Evolutionary conservation across 2,888 invertebrate species (phyloP).

Genomic region (Mechanitis messenoides): DNA sequence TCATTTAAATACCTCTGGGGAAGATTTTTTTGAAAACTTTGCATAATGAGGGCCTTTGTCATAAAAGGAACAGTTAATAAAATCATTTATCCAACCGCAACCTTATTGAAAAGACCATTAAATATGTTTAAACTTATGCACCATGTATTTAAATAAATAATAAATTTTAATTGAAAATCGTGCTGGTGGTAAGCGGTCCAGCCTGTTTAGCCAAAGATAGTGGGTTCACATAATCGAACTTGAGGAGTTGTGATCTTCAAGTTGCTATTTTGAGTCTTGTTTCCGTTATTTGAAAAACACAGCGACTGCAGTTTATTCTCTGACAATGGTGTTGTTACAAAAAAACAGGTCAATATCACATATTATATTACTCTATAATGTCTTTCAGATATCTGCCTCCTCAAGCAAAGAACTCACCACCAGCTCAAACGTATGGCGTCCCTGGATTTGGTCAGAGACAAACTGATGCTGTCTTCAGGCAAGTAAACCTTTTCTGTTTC

Average conservation of each 20-base stretch:
- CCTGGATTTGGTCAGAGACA: slow-evolving; percentile 42
- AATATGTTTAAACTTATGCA: not conserved
- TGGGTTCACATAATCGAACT: too few relatives aligned
- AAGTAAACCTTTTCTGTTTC: slow-evolving; percentile 12
- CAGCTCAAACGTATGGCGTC: slow-evolving; percentile 49
- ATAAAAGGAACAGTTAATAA: not conserved
- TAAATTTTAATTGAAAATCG: too few relatives aligned
- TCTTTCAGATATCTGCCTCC: slow-evolving; percentile 58
- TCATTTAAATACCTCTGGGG: not conserved
- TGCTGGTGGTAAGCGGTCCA: too few relatives aligned
- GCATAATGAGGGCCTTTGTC: too few relatives aligned
- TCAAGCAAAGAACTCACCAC: slow-evolving; percentile 52
- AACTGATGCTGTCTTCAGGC: slow-evolving; percentile 57
- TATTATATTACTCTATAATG: not conserved
- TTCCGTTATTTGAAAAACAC: too few relatives aligned
- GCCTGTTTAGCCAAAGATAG: too few relatives aligned
- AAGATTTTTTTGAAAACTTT: too few relatives aligned
- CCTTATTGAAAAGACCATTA: too few relatives aligned
- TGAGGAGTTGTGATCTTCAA: too few relatives aligned
- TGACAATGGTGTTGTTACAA: too few relatives aligned
- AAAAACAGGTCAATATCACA: slow-evolving; percentile 4
- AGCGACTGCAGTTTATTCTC: too few relatives aligned
- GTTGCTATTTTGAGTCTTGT: too few relatives aligned
- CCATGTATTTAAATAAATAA: not conserved
- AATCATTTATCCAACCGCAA: not conserved